phyloP scores from a whole-genome alignment of 2,888 invertebrate species.

The Dione juno region DNA sequence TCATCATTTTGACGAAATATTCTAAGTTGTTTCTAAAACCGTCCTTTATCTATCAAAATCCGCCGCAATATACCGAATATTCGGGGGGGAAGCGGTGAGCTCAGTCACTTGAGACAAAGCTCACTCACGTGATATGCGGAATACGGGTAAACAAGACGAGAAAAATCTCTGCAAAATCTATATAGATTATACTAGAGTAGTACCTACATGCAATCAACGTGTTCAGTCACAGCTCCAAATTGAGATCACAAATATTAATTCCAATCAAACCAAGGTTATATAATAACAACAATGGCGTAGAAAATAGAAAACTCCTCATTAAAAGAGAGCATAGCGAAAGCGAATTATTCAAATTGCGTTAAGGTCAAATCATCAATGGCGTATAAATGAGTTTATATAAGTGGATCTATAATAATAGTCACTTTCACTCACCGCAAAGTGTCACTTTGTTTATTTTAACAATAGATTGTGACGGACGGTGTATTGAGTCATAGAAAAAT shows the following conservation, averaged over 20 bases:
- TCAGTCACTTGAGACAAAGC: no score
- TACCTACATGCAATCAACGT: no score
- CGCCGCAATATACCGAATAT: no score
- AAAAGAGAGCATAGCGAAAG: conserved; percentile 37
- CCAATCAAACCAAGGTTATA: neutral
- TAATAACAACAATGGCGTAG: conserved; percentile 7
- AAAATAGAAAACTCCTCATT: conserved; percentile 29
- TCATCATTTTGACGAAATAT: no score
- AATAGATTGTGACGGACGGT: conserved; percentile 33
- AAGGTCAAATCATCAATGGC: conserved; percentile 32
- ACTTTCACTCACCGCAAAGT: conserved; percentile 64
- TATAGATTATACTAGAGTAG: no score
- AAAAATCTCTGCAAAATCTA: no score
- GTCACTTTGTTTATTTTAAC: conserved; percentile 44
- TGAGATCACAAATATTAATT: neutral
- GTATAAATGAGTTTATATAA: conserved; percentile 60
- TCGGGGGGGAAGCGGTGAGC: no score
- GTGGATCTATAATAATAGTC: conserved; percentile 34
- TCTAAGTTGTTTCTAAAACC: no score
- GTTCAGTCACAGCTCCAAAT: no score
- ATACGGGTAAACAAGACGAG: no score
- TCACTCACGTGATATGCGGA: no score
- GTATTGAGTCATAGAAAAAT: conserved; percentile 7
- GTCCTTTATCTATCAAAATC: no score
- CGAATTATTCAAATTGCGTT: conserved; percentile 35